Conservation (phyloP, 2,113 vertebrate species). For the Mastomys natalensis region DNA sequence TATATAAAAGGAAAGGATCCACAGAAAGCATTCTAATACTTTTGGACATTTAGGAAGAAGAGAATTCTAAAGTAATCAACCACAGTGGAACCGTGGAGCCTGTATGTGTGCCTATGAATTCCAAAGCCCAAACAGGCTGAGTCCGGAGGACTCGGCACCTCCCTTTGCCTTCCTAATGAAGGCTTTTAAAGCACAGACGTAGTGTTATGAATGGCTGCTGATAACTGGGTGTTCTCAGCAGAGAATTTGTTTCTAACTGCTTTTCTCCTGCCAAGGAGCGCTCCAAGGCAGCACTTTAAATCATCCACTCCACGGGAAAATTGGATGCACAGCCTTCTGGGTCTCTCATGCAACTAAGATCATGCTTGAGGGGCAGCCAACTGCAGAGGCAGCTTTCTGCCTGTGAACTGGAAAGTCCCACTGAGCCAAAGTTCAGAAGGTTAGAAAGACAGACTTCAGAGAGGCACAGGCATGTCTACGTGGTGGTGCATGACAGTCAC, state of each 20-base stretch:
- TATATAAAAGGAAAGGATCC: not conserved
- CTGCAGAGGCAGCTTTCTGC: conserved; percentile 31
- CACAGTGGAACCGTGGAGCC: not conserved
- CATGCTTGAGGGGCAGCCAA: conserved; percentile 67
- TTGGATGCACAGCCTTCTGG: conserved; percentile 22
- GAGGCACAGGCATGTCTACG: not conserved
- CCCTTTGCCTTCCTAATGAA: not conserved
- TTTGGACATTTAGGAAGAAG: conserved; percentile 47
- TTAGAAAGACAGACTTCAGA: conserved; percentile 9
- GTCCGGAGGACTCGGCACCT: rapidly evolving
- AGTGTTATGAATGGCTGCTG: not conserved
- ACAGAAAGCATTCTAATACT: not conserved
- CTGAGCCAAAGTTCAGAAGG: conserved; percentile 48
- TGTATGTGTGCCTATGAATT: not conserved
- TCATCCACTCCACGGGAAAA: conserved; percentile 32
- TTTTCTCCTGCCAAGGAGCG: conserved; percentile 52
- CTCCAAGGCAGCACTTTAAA: conserved; percentile 19
- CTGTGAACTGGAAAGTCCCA: conserved; percentile 35
- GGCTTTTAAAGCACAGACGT: not conserved
- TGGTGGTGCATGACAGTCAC: not conserved
- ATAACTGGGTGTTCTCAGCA: not conserved
- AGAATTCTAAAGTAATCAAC: conserved; percentile 37
- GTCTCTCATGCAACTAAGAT: conserved; percentile 63
- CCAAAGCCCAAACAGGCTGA: not conserved
- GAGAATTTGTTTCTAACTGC: conserved; percentile 29